These are phyloP conservation scores for Pterostichus niger DNA, from an alignment of 2,888 invertebrate species.

Conservation along the genomic window DNA sequence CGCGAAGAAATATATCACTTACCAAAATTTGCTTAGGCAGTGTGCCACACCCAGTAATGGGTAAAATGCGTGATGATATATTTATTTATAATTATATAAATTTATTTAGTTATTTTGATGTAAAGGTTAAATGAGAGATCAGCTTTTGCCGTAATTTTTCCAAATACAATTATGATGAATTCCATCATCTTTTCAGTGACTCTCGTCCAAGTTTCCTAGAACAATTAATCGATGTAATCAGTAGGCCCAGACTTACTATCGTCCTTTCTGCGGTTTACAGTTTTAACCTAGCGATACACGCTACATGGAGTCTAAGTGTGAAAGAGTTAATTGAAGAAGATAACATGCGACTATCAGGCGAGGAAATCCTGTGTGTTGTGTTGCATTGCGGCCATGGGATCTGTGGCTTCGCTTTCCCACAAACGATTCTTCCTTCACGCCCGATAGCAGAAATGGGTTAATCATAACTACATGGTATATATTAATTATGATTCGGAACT, in stretches of 20 bases:
- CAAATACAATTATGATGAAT: no score
- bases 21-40: no score
- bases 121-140: no score
- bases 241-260: neutral
- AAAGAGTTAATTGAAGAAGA: conserved; percentile 53
- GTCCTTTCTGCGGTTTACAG: neutral
- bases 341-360: conserved; percentile 16
- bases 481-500: no score
- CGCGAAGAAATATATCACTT: no score
- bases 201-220: neutral
- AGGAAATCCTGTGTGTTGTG: conserved; percentile 53
- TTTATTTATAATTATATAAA: no score
- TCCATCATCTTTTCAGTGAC: no score
- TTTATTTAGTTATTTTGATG: no score
- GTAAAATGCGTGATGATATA: no score
- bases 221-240: neutral
- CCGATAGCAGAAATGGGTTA: conserved; percentile 5
- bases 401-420: conserved; percentile 21
- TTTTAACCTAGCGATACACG: neutral
- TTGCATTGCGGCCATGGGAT: neutral
- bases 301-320: neutral
- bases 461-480: neutral
- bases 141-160: no score
- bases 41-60: no score
- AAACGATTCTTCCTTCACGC: conserved; percentile 18